These are phyloP conservation scores for Trogon surrucura DNA, from an alignment of 2,113 vertebrate genomes.

Conservation along the genomic window DNA sequence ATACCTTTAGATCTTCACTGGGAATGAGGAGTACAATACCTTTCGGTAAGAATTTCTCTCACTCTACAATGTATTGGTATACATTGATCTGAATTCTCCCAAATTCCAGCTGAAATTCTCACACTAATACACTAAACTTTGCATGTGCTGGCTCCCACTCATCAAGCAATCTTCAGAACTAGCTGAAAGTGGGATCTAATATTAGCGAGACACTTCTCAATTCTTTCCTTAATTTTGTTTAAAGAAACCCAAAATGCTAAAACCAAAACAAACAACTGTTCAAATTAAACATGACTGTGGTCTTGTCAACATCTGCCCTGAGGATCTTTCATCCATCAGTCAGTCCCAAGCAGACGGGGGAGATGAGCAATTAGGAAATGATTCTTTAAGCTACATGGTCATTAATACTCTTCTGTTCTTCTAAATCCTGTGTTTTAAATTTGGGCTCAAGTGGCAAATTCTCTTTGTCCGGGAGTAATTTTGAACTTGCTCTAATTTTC, in stretches of 20 bases:
- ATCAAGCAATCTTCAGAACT: not conserved
- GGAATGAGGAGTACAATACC: not conserved
- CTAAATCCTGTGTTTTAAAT: not conserved
- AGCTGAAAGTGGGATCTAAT: not conserved
- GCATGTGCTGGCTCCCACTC: fast-evolving
- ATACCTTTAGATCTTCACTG: not conserved
- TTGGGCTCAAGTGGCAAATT: not conserved
- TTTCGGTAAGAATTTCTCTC: not conserved
- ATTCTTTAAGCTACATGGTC: not conserved
- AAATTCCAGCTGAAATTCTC: not conserved
- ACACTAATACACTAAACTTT: not conserved
- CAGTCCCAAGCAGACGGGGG: not conserved
- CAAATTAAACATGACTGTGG: not conserved
- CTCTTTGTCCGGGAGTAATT: not conserved
- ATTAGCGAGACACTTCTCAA: not conserved
- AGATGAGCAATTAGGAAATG: not conserved
- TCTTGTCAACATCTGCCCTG: not conserved
- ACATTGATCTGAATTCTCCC: not conserved
- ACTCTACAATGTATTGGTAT: not conserved
- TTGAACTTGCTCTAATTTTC: not conserved
- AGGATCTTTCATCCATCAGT: not conserved
- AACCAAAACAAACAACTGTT: not conserved
- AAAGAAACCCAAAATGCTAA: not conserved
- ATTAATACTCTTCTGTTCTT: not conserved
- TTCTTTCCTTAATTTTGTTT: not conserved